These are phyloP conservation scores for Oncorhynchus masou DNA, from an alignment of 2,113 vertebrate genomes.

Conservation along the genomic window DNA sequence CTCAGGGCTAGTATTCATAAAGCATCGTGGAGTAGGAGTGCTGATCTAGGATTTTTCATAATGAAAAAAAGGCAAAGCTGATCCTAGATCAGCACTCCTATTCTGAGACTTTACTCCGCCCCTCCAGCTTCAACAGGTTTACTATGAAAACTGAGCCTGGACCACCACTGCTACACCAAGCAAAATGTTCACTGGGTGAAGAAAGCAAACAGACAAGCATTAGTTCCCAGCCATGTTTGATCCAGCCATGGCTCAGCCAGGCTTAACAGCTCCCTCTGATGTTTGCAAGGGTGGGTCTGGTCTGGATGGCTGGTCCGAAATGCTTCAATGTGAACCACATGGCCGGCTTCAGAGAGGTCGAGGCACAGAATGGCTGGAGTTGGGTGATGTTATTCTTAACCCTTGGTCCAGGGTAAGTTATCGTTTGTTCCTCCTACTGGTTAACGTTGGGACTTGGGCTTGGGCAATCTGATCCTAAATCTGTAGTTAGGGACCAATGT, in stretches of 20 bases:
- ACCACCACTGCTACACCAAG: neutral
- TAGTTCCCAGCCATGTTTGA: neutral
- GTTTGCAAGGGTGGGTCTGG: neutral
- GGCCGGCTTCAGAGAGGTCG: neutral
- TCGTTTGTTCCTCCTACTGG: no score
- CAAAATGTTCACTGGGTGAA: neutral
- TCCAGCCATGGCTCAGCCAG: neutral
- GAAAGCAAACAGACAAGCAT: neutral
- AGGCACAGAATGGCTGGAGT: neutral
- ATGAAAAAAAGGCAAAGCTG: no score
- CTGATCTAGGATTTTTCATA: no score
- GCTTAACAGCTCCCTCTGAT: neutral
- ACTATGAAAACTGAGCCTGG: neutral
- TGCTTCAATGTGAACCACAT: neutral
- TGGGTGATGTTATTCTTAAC: neutral
- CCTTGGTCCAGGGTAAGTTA: no score
- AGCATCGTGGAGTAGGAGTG: no score
- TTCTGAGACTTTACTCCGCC: constrained; percentile 50
- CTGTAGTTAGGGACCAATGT: no score
- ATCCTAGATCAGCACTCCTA: constrained; percentile 33
- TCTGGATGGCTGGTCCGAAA: neutral
- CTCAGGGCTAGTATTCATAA: no score
- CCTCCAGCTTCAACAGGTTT: neutral
- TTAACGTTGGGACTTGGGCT: no score
- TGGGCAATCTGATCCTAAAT: no score